phyloP scores from a whole-genome alignment of 2,888 invertebrate genomes.

The Drosophila neutralis region DNA sequence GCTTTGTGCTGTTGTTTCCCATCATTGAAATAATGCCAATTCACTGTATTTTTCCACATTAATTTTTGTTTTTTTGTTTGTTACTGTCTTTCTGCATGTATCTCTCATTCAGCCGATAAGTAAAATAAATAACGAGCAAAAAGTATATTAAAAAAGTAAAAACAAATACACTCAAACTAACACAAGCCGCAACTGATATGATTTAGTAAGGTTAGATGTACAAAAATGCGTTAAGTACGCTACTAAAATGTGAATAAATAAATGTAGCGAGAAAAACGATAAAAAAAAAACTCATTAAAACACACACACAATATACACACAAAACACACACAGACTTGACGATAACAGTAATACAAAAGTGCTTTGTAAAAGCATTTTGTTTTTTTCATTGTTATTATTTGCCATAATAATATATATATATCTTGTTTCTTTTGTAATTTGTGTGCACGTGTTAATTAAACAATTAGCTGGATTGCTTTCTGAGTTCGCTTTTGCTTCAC shows the following conservation, averaged over 20 bases:
- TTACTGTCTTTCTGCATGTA: constrained; percentile 13
- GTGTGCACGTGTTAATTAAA: constrained; percentile 72
- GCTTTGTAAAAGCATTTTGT: constrained; percentile 34
- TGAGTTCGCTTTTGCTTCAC: constrained; percentile 43
- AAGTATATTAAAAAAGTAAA: constrained; percentile 17
- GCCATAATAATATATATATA: constrained; percentile 16
- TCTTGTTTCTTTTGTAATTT: constrained; percentile 45
- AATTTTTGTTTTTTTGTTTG: constrained; percentile 10
- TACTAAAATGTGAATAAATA: constrained; percentile 49
- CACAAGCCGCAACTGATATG: constrained; percentile 52
- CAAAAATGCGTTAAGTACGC: constrained; percentile 37
- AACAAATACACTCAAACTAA: constrained; percentile 20
- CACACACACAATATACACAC: constrained; percentile 5
- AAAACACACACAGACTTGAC: constrained; percentile 9
- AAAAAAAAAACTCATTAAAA: constrained; percentile 19
- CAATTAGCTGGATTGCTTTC: constrained; percentile 52
- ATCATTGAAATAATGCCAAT: constrained; percentile 13
- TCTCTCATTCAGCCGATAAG: constrained; percentile 24
- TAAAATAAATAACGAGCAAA: constrained; percentile 25
- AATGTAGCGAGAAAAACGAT: constrained; percentile 17
- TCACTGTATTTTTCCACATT: constrained; percentile 13
- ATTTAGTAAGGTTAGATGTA: constrained; percentile 34
- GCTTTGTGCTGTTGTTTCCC: constrained; percentile 16
- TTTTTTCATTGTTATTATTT: constrained; percentile 28
- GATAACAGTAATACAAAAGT: constrained; percentile 21